Base-by-base conservation (phyloP, 2,888 invertebrate species). In the Dryococelus australis region DNA sequence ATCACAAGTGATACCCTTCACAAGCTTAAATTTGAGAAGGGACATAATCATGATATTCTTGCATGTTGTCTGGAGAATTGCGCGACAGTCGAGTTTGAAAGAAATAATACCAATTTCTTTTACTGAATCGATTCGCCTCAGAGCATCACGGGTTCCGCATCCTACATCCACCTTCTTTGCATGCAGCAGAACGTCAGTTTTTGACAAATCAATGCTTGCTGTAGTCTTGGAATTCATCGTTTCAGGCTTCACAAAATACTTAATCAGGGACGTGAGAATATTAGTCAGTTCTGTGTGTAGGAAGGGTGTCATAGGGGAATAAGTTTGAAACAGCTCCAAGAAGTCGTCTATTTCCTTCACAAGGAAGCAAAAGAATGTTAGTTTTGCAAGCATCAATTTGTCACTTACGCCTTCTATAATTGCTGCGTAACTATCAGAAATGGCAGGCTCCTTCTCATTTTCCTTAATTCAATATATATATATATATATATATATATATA, bases 341-440 rank as follows among this genome's bases (percentile, higher is more conserved):
- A 88, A 88, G 47, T 88, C 87, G 47, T 88, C 87, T 79, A 89
- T 81, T 35, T 87, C 87, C 85, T 87, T 87, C 26, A 88, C 88
- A 12, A 88, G 53, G 12, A 85, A 86, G 16, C 28, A 28, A 65
- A 89, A 89, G 51, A 89, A 88, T 20, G 88, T 84, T n/a, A 88
- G 47, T 43, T 89, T 88, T 6, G 81, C 88, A 85, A 43, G 78
- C n/a, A 88, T 27, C 51, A 89, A 86, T 84, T 85, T 51, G 84
- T 88, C 88, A 5, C 87, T 78, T 24, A 87, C 24, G 27, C 51
- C 51, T 53, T 85, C 86, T 16, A 85, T 80, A 3, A 87, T 84
- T 47, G 86, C 53, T 81, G 27, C 27, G 79, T 86, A 87, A 78
- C 84, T 87, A 51, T n/a, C 84, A 43, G 86, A 85, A 35, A 81